Evolutionary conservation across 2,797 vertebrate genomes (phyloP).

Genomic region (Gymnocypris eckloni): DNA sequence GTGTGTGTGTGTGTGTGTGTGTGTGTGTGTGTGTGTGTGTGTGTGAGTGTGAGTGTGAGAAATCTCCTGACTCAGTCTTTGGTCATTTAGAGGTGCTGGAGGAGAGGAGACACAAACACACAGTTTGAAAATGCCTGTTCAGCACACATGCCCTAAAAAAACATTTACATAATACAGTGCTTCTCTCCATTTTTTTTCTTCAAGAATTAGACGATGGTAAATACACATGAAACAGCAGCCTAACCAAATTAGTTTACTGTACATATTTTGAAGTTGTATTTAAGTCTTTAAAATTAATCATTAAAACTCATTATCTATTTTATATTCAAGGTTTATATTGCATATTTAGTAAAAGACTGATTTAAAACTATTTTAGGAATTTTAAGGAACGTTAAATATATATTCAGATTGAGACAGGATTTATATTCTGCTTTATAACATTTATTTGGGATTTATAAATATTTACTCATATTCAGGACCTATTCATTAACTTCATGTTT

Average conservation of each 20-base stretch:
- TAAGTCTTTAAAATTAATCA: background rate
- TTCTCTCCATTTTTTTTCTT: background rate
- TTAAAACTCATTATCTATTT: background rate
- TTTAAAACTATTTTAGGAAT: background rate
- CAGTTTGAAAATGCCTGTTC: slow-evolving; percentile 19
- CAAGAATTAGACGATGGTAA: background rate
- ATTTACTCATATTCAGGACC: background rate
- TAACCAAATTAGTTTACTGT: background rate
- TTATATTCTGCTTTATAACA: background rate
- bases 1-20: slow-evolving; percentile 11
- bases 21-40: background rate
- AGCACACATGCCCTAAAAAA: slow-evolving; percentile 9
- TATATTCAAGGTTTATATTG: background rate
- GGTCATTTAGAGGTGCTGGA: slow-evolving; percentile 29
- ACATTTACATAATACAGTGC: background rate
- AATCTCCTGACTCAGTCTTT: slow-evolving; percentile 38
- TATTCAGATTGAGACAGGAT: background rate
- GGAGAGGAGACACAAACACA: slow-evolving; percentile 27
- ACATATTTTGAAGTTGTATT: background rate
- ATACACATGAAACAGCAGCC: background rate
- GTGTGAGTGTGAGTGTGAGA: slow-evolving; percentile 18
- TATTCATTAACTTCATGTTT: background rate
- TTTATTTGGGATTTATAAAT: background rate
- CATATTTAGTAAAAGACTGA: background rate
- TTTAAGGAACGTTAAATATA: background rate